Evolutionary conservation across 2,888 invertebrate species (phyloP), one percentile per base, ranked within the genome.

Genomic region (Willowsia nigromaculata): DNA sequence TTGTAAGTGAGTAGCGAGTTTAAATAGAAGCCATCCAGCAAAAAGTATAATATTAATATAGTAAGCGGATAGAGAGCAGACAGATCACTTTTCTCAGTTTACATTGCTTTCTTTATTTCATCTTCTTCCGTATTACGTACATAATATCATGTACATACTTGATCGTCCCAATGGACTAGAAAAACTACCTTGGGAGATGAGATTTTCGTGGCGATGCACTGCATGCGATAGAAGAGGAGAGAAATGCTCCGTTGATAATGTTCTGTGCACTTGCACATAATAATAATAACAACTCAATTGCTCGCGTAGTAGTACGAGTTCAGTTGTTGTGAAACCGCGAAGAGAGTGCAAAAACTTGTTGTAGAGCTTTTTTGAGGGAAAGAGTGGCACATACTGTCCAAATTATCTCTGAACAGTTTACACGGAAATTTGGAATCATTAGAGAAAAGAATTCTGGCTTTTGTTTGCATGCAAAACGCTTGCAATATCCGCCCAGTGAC

Each of bases 111-210:
- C 59, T 50, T 74, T 74, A 56, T 22, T 71, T 25, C 22, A 25
- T 33, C 56, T 74, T 50, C 74, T 71, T 84, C 56, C 47, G 62
- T 30, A 74, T 30, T 47, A 25, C 6, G 56, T 74, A 13, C 47
- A 33, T 62, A 37, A 43, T 47, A 62, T 40, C 18, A 71, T 71
- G 71, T 71, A 43, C 71, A 71, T n/a, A 25, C 71, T 43, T 68
- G 56, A 22, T 78, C 78, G 33, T 81, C 47, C 62, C 80, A 80
- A 80, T 30, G 37, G 56, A 62, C 50, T 43, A 81, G 62, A 59
- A 62, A 59, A 56, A 50, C 68, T 83, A 71, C 83, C 83, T 83
- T 71, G 82, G 22, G 37, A 53, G 62, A 82, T 47, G 25, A 30
- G 27, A 50, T 50, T 13, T 7, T 25, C 18, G 80, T 33, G 40